These are phyloP conservation scores for Eucriotettix oculatus DNA, from an alignment of 2,888 invertebrate genomes.

Conservation along the genomic window DNA sequence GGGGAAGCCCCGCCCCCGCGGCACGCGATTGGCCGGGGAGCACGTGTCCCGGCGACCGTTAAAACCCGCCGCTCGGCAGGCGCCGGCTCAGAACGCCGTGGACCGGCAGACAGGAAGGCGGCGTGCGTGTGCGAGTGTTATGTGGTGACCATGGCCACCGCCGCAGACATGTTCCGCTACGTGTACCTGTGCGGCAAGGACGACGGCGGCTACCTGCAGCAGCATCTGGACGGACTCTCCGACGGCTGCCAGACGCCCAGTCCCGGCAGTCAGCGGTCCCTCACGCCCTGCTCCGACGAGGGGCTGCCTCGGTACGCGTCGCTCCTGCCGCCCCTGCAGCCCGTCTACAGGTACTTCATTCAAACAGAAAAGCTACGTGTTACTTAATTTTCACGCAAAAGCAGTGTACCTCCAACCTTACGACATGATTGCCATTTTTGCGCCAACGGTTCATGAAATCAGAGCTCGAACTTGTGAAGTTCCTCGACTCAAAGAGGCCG, in stretches of 20 bases:
- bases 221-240: conserved; percentile 11
- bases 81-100: no score
- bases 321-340: neutral
- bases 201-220: neutral
- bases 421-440: no score
- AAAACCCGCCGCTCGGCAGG: neutral
- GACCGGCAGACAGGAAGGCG: no score
- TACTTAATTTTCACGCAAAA: no score
- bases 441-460: no score
- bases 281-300: conserved; percentile 22
- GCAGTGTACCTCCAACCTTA: no score
- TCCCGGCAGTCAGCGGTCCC: conserved; percentile 33
- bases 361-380: no score
- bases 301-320: conserved; percentile 3
- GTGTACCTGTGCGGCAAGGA: conserved; percentile 10
- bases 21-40: neutral
- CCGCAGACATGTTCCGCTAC: conserved; percentile 12
- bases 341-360: neutral
- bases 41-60: neutral
- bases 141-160: conserved; percentile 1
- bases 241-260: conserved; percentile 30
- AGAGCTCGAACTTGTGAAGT: no score
- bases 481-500: no score
- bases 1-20: neutral
- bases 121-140: no score